These are phyloP conservation scores for Pelmatolapia mariae DNA, from an alignment of 2,113 vertebrate species.

Conservation along the genomic window DNA sequence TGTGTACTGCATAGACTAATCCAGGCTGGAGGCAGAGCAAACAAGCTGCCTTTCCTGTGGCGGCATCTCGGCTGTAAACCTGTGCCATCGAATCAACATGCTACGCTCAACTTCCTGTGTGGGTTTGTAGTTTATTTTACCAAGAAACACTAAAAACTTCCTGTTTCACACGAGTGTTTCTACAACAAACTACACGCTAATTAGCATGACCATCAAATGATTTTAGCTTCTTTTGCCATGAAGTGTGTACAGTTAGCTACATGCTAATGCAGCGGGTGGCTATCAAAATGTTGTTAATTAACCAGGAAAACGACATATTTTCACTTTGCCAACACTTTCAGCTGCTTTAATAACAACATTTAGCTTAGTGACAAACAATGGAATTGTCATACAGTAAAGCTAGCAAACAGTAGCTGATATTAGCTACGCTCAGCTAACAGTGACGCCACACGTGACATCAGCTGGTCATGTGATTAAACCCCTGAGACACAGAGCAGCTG, in stretches of 20 bases:
- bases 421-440: neutral
- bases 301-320: neutral
- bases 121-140: neutral
- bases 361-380: accelerated
- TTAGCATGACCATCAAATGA: neutral
- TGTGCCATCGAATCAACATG: neutral
- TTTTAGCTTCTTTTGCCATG: neutral
- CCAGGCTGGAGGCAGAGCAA: neutral
- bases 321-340: neutral
- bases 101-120: accelerated
- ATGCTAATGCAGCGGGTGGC: neutral
- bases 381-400: neutral
- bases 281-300: neutral
- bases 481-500: neutral
- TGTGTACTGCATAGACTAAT: neutral
- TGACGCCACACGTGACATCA: neutral
- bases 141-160: neutral
- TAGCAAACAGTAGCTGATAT: accelerated
- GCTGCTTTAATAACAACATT: neutral
- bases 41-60: neutral
- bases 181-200: neutral
- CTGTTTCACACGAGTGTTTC: accelerated
- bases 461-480: neutral
- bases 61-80: neutral
- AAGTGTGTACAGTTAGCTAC: neutral